Percentiles rank a stretch among this genome's conserved stretches.
Evolutionary conservation across 2,888 invertebrate genomes (phyloP).

Genomic region (Pyrochroa serraticornis): DNA sequence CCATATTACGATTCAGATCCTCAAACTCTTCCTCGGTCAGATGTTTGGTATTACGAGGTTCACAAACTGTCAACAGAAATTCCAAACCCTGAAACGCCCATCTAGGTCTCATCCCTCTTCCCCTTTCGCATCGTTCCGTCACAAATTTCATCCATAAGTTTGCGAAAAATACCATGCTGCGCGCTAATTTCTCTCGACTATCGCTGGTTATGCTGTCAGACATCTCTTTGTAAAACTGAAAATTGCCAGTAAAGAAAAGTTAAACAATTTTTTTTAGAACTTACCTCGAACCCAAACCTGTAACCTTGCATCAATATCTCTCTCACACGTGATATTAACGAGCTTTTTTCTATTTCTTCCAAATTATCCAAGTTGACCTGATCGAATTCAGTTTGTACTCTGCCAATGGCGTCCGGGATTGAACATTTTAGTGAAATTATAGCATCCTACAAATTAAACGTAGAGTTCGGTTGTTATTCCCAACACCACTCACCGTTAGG

Average conservation of each 20-base stretch:
- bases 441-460: constrained; percentile 57
- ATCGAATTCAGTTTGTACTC: constrained; percentile 63
- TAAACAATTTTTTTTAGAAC: constrained; percentile 10
- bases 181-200: constrained; percentile 59
- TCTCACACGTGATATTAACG: constrained; percentile 69
- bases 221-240: constrained; percentile 73
- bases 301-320: constrained; percentile 87
- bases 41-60: constrained; percentile 80
- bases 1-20: constrained; percentile 78
- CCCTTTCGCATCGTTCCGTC: constrained; percentile 78
- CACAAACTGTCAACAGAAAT: constrained; percentile 83
- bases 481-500: constrained; percentile 32
- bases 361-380: constrained; percentile 61
- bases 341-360: constrained; percentile 65
- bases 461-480: constrained; percentile 13
- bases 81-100: constrained; percentile 92
- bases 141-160: constrained; percentile 91
- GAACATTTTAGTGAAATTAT: constrained; percentile 64
- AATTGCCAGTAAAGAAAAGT: constrained; percentile 9
- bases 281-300: constrained; percentile 87
- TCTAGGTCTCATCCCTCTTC: constrained; percentile 76
- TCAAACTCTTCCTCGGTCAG: constrained; percentile 81
- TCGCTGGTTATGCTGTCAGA: constrained; percentile 66
- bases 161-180: constrained; percentile 72
- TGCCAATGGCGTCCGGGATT: constrained; percentile 63